A percentile compares a stretch with the other conserved stretches of the same genome.
Evolutionary conservation across 2,113 vertebrate genomes (phyloP).

Genomic region (Argyrosomus japonicus): DNA sequence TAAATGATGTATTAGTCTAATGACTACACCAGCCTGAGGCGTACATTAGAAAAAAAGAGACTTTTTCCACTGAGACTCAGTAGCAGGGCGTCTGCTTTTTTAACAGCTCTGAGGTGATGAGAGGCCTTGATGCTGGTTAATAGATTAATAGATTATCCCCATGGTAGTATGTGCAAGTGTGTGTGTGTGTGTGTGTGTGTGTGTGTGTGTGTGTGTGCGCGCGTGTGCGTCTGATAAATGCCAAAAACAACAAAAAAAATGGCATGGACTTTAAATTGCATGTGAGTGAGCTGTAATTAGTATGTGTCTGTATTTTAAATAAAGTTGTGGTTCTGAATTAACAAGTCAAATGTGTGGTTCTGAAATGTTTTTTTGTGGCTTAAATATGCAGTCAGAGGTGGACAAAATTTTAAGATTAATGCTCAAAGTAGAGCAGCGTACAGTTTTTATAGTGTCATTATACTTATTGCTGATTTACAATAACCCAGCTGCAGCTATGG

Average conservation of each 20-base stretch:
- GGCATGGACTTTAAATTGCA: conserved; percentile 24
- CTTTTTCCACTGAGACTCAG: conserved; percentile 37
- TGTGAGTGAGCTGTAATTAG: conserved; percentile 34
- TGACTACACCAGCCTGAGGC: conserved; percentile 23
- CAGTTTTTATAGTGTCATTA: neutral
- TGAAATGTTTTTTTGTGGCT: neutral
- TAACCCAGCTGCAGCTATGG: neutral
- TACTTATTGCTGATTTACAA: neutral
- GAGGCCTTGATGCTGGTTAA: conserved; percentile 46
- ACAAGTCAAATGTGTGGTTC: conserved; percentile 7
- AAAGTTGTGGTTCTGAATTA: conserved; percentile 24
- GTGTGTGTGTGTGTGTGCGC: too few relatives aligned
- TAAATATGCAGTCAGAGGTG: neutral
- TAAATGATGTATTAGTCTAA: conserved; percentile 49
- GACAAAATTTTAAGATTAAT: neutral
- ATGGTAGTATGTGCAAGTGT: conserved; percentile 2
- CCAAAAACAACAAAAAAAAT: conserved; percentile 1
- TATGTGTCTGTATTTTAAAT: conserved; percentile 34
- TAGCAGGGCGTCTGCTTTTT: conserved; percentile 27
- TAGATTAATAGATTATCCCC: conserved; percentile 61
- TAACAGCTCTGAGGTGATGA: conserved; percentile 42
- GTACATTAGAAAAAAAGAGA: neutral
- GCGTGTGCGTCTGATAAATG: neutral
- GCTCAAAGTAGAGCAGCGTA: neutral
- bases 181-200: neutral